Conservation (phyloP, 1,140 invertebrate genomes). For the Wiebesia pumilae region DNA sequence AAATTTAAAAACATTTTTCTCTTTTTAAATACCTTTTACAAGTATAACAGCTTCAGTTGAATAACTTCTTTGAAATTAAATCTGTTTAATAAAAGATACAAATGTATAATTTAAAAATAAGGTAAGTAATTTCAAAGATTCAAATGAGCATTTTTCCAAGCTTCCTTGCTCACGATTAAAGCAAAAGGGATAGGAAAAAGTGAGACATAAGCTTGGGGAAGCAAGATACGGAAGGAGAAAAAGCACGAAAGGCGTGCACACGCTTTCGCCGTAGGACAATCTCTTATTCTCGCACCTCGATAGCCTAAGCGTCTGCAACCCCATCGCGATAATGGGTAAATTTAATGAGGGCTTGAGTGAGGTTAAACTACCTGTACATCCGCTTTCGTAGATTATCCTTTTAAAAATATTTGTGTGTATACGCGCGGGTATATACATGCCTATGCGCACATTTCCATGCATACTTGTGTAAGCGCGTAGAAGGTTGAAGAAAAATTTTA, state of each 20-base stretch:
- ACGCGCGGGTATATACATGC: no score
- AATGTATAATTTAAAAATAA: not conserved
- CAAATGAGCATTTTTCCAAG: not conserved
- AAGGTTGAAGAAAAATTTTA: not conserved
- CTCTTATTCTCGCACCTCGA: slow-evolving; percentile 64
- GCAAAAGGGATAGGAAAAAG: not conserved
- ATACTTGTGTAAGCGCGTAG: not conserved
- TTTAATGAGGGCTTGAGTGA: slow-evolving; percentile 68
- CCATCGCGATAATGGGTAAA: slow-evolving; percentile 67
- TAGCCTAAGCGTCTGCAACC: slow-evolving; percentile 59
- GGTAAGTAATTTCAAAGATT: not conserved
- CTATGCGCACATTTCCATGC: no score
- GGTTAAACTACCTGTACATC: slow-evolving; percentile 65
- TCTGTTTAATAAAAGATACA: not conserved
- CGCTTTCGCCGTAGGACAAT: slow-evolving; percentile 46
- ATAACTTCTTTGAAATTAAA: not conserved
- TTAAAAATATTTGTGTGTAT: not conserved
- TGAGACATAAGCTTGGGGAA: not conserved
- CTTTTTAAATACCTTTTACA: not conserved
- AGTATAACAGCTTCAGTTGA: not conserved
- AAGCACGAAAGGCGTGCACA: slow-evolving; percentile 47
- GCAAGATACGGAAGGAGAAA: slow-evolving; percentile 25
- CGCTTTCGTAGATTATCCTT: slow-evolving; percentile 47
- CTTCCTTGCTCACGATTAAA: not conserved
- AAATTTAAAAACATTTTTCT: not conserved